Evolutionary conservation across 2,888 invertebrate genomes (phyloP).

Genomic region (Andrena haemorrhoa): DNA sequence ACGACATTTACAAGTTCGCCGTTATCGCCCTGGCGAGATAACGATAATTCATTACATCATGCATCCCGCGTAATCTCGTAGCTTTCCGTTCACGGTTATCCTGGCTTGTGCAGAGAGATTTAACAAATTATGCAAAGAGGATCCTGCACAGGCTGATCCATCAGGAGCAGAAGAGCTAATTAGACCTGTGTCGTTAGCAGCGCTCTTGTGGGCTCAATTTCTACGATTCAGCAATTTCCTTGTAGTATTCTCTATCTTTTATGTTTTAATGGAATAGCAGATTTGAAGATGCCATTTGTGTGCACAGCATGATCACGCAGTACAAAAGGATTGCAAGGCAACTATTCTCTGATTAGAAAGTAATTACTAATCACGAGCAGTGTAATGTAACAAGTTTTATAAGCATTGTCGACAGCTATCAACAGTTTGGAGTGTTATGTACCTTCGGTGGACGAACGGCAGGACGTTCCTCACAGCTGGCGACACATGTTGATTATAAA

Average conservation of each 20-base stretch:
- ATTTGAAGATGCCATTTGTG: too few species aligned
- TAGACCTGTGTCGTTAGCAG: neutral
- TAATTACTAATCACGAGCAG: too few species aligned
- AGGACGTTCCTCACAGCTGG: conserved; percentile 65
- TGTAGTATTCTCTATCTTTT: too few species aligned
- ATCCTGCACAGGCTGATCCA: neutral
- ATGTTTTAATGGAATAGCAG: too few species aligned
- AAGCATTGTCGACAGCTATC: too few species aligned
- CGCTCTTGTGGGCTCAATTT: too few species aligned
- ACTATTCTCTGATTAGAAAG: too few species aligned
- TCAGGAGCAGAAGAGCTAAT: neutral
- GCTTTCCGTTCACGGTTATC: neutral
- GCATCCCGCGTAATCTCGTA: too few species aligned
- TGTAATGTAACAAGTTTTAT: too few species aligned
- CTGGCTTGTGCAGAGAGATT: neutral
- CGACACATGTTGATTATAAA: conserved; percentile 75
- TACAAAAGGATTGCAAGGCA: too few species aligned
- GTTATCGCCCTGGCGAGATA: conserved; percentile 3
- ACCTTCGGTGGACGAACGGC: conserved; percentile 79
- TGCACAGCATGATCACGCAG: too few species aligned
- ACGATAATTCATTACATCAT: neutral
- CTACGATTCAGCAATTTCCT: too few species aligned
- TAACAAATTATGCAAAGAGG: neutral
- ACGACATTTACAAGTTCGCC: neutral
- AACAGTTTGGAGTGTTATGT: conserved; percentile 2